Conservation (phyloP, 2,888 invertebrate genomes). For the Cylloceria caligata region DNA sequence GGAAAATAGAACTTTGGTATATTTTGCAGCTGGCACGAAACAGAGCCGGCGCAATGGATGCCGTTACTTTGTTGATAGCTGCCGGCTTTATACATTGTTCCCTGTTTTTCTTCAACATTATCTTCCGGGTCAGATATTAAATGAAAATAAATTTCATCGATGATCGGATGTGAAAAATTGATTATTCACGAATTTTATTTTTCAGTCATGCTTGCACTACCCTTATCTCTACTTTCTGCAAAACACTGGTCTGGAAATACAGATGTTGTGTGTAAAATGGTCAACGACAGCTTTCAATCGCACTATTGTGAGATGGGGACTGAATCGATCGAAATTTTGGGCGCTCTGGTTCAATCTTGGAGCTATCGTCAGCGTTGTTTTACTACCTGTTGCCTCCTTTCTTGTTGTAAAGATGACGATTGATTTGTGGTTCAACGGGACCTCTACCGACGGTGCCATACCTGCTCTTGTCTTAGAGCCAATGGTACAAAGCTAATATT, state of each 20-base stretch:
- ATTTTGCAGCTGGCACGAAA: not conserved
- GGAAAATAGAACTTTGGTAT: not conserved
- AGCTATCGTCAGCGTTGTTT: conserved; percentile 86
- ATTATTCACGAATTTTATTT: conserved; percentile 75
- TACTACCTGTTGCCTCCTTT: conserved; percentile 88
- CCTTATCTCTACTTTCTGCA: conserved; percentile 92
- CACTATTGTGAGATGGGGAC: conserved; percentile 90
- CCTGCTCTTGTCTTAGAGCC: conserved; percentile 79
- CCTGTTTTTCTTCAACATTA: conserved; percentile 92
- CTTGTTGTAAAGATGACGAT: conserved; percentile 83
- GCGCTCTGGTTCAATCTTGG: conserved; percentile 91
- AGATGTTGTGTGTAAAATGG: conserved; percentile 91
- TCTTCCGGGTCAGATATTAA: conserved; percentile 90
- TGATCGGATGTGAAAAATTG: not conserved
- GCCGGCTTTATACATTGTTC: conserved; percentile 89
- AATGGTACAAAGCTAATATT: conserved; percentile 79
- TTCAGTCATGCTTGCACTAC: conserved; percentile 93
- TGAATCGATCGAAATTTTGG: conserved; percentile 87
- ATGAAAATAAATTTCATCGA: not conserved
- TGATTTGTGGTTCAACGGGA: conserved; percentile 73
- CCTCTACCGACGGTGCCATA: conserved; percentile 59
- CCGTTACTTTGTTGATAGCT: conserved; percentile 87
- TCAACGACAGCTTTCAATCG: conserved; percentile 92
- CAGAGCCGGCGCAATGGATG: conserved; percentile 86
- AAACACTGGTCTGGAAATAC: conserved; percentile 91